A percentile compares a stretch with the other conserved stretches of the same genome.
These are phyloP conservation scores for Pseudeuparius sepicola DNA, from an alignment of 2,888 invertebrate genomes.

Conservation along the genomic window DNA sequence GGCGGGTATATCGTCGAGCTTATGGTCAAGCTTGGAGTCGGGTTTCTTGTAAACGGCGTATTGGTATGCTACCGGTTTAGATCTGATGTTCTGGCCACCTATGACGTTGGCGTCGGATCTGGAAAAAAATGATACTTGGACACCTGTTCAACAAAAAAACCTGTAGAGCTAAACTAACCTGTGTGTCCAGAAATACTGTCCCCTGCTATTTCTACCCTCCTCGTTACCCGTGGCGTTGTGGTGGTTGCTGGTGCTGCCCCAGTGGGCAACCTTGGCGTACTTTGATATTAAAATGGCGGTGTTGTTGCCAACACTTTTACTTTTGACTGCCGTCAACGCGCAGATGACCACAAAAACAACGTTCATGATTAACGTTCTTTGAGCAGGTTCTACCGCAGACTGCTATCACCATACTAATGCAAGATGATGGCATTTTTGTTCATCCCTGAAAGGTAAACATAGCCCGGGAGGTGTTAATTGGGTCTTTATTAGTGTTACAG, in stretches of 20 bases:
- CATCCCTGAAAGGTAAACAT: conserved; percentile 30
- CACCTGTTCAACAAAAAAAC: too few species aligned
- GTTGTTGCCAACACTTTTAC: conserved; percentile 26
- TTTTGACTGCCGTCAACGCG: conserved; percentile 13
- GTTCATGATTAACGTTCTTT: too few species aligned
- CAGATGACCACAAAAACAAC: too few species aligned
- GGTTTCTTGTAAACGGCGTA: conserved; percentile 25
- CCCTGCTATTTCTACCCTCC: conserved; percentile 29
- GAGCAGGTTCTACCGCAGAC: conserved; percentile 11
- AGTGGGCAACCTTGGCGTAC: conserved; percentile 36
- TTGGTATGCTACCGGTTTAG: conserved; percentile 24
- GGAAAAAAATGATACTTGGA: too few species aligned
- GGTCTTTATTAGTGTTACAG: conserved; percentile 31
- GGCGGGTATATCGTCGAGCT: conserved; percentile 28
- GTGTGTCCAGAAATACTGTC: conserved; percentile 33
- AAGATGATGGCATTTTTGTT: conserved; percentile 15
- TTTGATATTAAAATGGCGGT: conserved; percentile 29
- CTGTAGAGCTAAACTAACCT: conserved; percentile 30
- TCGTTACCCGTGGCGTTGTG: conserved; percentile 7
- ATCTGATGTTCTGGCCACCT: conserved; percentile 29
- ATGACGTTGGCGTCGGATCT: conserved; percentile 32
- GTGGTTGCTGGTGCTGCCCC: conserved; percentile 27
- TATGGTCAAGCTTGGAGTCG: conserved; percentile 16
- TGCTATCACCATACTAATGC: conserved; percentile 15
- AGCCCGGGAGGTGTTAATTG: conserved; percentile 32